Conservation (phyloP, 1,140 invertebrate genomes). For the Paraescarpia echinospica region DNA sequence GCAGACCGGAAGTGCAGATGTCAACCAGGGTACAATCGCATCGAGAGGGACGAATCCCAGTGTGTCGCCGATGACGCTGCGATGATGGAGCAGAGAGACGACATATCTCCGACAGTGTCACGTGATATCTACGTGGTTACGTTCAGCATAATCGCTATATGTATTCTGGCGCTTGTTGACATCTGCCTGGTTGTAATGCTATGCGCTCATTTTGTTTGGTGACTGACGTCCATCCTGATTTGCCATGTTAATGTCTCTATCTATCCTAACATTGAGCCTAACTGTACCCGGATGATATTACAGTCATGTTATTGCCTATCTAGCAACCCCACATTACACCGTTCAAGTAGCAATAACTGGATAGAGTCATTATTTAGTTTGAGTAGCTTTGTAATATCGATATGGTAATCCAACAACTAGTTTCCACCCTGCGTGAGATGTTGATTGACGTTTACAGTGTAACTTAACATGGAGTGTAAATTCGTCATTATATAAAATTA, state of each 20-base stretch:
- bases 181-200: background rate
- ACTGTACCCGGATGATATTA: background rate
- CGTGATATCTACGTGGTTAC: background rate
- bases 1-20: slow-evolving; percentile 1
- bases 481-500: background rate
- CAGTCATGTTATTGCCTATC: background rate
- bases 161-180: background rate
- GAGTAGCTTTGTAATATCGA: background rate
- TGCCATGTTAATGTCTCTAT: background rate
- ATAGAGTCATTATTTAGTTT: background rate
- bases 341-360: background rate
- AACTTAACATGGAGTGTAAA: background rate
- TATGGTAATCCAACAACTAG: background rate
- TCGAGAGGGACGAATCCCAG: background rate
- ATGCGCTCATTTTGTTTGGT: background rate
- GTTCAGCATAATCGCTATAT: background rate
- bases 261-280: too few relatives aligned
- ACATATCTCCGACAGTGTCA: background rate
- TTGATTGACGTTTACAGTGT: background rate
- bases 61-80: background rate
- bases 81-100: background rate
- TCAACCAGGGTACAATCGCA: background rate
- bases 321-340: background rate
- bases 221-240: background rate
- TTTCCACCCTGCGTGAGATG: background rate